A percentile compares a stretch with the other conserved stretches of the same genome.
Conservation (phyloP, 64 coral and sea anemone species). For the Trachythela sp. region DNA sequence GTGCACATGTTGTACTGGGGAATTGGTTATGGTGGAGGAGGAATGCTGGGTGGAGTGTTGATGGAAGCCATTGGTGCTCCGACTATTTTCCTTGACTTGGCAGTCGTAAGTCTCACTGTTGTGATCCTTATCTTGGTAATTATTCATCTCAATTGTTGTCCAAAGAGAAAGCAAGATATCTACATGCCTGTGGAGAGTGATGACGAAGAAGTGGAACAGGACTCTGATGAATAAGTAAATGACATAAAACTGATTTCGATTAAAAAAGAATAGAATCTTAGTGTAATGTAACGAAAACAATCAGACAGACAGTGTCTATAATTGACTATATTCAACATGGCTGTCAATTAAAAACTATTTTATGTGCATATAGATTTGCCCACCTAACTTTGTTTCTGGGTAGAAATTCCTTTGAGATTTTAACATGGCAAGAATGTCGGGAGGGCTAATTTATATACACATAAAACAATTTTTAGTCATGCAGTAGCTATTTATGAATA, state of each 20-base stretch:
- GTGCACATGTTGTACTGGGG: conserved; percentile 25
- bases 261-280: neutral
- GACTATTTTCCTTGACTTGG: neutral
- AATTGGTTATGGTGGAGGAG: neutral
- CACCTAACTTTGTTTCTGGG: too few species aligned
- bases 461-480: too few species aligned
- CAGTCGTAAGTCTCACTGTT: neutral
- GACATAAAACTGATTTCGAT: neutral
- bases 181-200: conserved; percentile 7
- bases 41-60: neutral
- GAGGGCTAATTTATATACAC: too few species aligned
- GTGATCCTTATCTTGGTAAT: neutral
- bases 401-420: too few species aligned
- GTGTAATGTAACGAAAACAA: neutral
- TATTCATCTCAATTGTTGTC: neutral
- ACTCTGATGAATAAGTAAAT: neutral
- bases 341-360: too few species aligned
- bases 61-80: neutral
- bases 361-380: too few species aligned
- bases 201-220: neutral
- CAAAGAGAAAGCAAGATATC: conserved; percentile 7
- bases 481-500: too few species aligned
- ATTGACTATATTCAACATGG: too few species aligned
- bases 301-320: too few species aligned
- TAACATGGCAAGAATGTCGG: too few species aligned